Conservation (phyloP, 2,113 vertebrate species). For the Charadrius vociferus region DNA sequence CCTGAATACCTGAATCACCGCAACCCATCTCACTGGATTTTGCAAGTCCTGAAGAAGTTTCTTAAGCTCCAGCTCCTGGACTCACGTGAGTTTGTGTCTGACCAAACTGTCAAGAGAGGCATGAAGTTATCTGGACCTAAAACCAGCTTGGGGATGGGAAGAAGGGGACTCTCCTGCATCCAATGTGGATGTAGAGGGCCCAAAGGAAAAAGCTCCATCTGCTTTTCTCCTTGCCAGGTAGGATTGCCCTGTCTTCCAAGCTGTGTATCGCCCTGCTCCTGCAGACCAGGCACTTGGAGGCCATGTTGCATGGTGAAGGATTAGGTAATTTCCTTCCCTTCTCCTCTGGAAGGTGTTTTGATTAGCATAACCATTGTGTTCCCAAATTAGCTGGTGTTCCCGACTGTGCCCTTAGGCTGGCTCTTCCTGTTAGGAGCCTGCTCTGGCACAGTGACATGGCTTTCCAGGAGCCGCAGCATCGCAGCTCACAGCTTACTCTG, state of each 20-base stretch:
- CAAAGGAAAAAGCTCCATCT: background rate
- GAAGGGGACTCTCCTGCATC: background rate
- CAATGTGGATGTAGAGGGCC: background rate
- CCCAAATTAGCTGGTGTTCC: background rate
- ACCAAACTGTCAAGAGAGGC: background rate
- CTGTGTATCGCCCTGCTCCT: background rate
- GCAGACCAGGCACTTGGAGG: background rate
- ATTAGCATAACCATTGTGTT: slow-evolving; percentile 41
- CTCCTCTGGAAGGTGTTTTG: slow-evolving; percentile 47
- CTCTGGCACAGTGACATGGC: background rate
- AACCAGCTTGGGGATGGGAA: background rate
- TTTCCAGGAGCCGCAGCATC: background rate
- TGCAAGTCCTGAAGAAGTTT: background rate
- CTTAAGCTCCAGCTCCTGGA: background rate
- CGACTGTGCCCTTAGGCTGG: slow-evolving; percentile 18
- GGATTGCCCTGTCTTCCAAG: background rate
- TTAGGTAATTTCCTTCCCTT: slow-evolving; percentile 54
- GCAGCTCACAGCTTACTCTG: accelerated
- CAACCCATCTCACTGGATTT: background rate
- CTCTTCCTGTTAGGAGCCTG: background rate
- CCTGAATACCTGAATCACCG: background rate
- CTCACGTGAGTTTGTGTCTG: background rate
- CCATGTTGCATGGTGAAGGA: background rate
- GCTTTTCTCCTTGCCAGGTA: background rate
- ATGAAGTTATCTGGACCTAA: background rate